A percentile compares a stretch with the other conserved stretches of the same genome.
Conservation (phyloP, 2,888 invertebrate genomes). For the Dusona sp. region DNA sequence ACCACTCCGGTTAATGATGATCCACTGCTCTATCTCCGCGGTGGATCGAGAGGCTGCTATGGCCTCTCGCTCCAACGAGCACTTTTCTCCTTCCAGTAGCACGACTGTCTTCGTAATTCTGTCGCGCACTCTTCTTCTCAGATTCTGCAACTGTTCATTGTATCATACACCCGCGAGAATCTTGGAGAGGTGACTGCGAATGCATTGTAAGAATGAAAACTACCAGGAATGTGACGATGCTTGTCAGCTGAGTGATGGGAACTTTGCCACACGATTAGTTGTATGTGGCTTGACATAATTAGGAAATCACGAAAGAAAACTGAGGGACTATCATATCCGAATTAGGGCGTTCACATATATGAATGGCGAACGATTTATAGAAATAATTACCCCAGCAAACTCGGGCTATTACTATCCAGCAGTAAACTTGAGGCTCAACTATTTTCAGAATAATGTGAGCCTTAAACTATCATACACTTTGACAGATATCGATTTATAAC, state of each 20-base stretch:
- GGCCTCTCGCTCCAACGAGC: slow-evolving; percentile 23
- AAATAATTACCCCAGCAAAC: background rate
- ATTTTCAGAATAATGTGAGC: background rate
- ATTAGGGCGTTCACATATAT: background rate
- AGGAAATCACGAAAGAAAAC: background rate
- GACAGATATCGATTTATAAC: background rate
- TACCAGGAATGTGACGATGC: slow-evolving; percentile 45
- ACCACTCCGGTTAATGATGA: slow-evolving; percentile 82
- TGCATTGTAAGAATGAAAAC: slow-evolving; percentile 57
- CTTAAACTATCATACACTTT: background rate
- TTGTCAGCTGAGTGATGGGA: slow-evolving; percentile 17
- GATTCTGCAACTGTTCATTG: slow-evolving; percentile 47
- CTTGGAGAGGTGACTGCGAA: slow-evolving; percentile 47
- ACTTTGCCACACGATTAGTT: background rate
- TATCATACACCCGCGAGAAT: slow-evolving; percentile 57
- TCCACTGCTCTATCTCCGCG: slow-evolving; percentile 81
- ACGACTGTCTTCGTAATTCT: slow-evolving; percentile 31
- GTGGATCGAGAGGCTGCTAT: slow-evolving; percentile 72
- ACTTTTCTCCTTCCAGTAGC: slow-evolving; percentile 7
- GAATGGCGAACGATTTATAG: background rate
- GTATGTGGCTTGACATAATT: background rate
- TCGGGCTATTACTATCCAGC: background rate
- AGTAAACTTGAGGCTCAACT: background rate
- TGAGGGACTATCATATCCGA: background rate
- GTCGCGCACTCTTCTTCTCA: slow-evolving; percentile 54